Evolutionary conservation across 1,140 invertebrate genomes (phyloP), one percentile per base, ranked within the genome.

Genomic region (Zaprionus camerounensis): DNA sequence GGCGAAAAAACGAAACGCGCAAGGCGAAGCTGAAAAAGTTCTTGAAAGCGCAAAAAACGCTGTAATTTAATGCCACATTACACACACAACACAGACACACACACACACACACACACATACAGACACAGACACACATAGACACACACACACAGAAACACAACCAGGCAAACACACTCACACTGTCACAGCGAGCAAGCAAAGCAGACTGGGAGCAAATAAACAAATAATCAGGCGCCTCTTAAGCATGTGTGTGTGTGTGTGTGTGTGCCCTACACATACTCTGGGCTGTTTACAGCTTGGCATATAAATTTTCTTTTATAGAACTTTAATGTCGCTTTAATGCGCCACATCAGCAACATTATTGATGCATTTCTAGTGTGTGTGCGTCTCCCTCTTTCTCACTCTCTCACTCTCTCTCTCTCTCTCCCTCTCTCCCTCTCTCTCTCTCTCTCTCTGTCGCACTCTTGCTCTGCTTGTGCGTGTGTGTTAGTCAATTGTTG

Each of bases 301-400:
- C 36, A 70, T 76, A 86, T 86, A 86, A 82, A 86, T 87, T 82
- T 64, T 64, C 58, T 73, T 85, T 81, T 81, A 81, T 81, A 70
- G 76, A 80, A 71, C 81, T 84, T 84, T 84, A 78, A 84, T 84
- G 82, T 84, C 67, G 62, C 77, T 74, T 78, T 80, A 86, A 86
- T 86, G 65, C 69, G 57, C 44, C 73, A 78, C 76, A 65, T 56
- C 44, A 61, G 62, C 51, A 66, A 63, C 66, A 69, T 72, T 71
- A 77, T 77, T 76, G 67, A 82, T 80, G 80, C 77, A 80, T 63
- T 80, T 74, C 55, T 61, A 82, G 74, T 63, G 24, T 49, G 46
- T 38, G 57, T 28, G 56, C 31, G 61, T 61, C 41, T 46, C 15
- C 38, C n/a, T 44, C 38, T 2, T 5, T 17, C 41, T 17, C 41